Evolutionary conservation across 2,888 invertebrate genomes (phyloP).

Genomic region (Belgica antarctica): DNA sequence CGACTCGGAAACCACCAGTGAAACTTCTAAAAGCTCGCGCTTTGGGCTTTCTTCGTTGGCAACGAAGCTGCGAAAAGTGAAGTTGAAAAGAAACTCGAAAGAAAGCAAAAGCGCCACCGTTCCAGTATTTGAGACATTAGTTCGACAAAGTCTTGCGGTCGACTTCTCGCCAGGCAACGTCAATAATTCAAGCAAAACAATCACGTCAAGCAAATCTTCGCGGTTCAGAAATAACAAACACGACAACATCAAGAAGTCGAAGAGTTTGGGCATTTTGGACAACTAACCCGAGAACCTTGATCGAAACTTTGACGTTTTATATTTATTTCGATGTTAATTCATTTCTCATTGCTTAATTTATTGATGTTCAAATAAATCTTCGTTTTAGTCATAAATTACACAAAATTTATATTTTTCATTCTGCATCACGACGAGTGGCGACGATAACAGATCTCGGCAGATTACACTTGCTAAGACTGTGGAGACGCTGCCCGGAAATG

Average conservation of each 20-base stretch:
- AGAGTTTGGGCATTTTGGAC: slow-evolving; percentile 29
- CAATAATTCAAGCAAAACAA: background rate
- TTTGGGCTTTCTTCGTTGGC: slow-evolving; percentile 60
- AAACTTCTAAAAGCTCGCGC: slow-evolving; percentile 51
- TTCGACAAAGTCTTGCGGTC: slow-evolving; percentile 72
- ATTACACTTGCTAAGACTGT: slow-evolving; percentile 53
- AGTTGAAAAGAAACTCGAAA: slow-evolving; percentile 54
- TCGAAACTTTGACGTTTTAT: too few species aligned
- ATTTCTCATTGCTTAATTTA: too few species aligned
- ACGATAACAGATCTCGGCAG: slow-evolving; percentile 52
- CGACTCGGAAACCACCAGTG: slow-evolving; percentile 48
- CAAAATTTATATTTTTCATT: slow-evolving; percentile 72
- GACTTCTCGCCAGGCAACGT: slow-evolving; percentile 49
- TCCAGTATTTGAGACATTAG: slow-evolving; percentile 67
- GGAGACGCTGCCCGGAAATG: slow-evolving; percentile 53
- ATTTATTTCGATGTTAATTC: too few species aligned
- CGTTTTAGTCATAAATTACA: too few species aligned
- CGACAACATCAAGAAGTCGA: slow-evolving; percentile 31
- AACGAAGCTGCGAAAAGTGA: slow-evolving; percentile 61
- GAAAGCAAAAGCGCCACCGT: slow-evolving; percentile 61
- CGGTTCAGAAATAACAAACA: slow-evolving; percentile 10
- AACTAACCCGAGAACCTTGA: too few species aligned
- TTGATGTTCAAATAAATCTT: too few species aligned
- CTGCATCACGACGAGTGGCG: slow-evolving; percentile 48
- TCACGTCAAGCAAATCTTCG: background rate